Evolutionary conservation across 2,113 vertebrate genomes (phyloP).

Genomic region (Paramormyrops kingsleyae): DNA sequence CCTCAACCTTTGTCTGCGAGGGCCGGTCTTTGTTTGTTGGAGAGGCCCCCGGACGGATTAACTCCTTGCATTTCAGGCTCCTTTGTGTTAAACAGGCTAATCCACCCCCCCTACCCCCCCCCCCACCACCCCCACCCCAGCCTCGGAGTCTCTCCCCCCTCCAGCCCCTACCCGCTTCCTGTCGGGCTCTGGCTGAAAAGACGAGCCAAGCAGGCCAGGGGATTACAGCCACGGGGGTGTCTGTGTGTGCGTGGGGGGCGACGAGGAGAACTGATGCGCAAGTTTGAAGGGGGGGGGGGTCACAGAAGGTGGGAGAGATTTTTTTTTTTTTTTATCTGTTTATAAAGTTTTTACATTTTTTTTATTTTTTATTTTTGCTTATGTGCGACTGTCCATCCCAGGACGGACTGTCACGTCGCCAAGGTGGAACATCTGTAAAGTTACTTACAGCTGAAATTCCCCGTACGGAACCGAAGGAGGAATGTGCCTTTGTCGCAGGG

Average conservation of each 20-base stretch:
- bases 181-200: not conserved
- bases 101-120: slow-evolving; percentile 20
- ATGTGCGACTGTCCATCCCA: slow-evolving; percentile 35
- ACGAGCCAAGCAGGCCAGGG: slow-evolving; percentile 12
- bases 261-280: slow-evolving; percentile 58
- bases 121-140: not conserved
- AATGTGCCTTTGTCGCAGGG: not conserved
- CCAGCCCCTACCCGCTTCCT: not conserved
- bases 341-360: not conserved
- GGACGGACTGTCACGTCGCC: slow-evolving; percentile 25
- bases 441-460: slow-evolving; percentile 44
- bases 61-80: slow-evolving; percentile 66
- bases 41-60: slow-evolving; percentile 65
- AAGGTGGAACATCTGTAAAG: slow-evolving; percentile 34
- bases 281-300: slow-evolving; percentile 35
- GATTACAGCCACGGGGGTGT: not conserved
- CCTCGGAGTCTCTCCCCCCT: too few relatives aligned
- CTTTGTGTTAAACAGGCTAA: slow-evolving; percentile 70
- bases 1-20: slow-evolving; percentile 64
- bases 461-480: slow-evolving; percentile 26
- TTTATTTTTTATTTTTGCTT: not conserved
- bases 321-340: not conserved
- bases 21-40: slow-evolving; percentile 66
- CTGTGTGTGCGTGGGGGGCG: slow-evolving; percentile 32
- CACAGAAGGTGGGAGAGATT: slow-evolving; percentile 37